A percentile compares a stretch with the other conserved stretches of the same genome.
phyloP scores from a whole-genome alignment of 2,888 invertebrate genomes.

The Caenorhabditis japonica region DNA sequence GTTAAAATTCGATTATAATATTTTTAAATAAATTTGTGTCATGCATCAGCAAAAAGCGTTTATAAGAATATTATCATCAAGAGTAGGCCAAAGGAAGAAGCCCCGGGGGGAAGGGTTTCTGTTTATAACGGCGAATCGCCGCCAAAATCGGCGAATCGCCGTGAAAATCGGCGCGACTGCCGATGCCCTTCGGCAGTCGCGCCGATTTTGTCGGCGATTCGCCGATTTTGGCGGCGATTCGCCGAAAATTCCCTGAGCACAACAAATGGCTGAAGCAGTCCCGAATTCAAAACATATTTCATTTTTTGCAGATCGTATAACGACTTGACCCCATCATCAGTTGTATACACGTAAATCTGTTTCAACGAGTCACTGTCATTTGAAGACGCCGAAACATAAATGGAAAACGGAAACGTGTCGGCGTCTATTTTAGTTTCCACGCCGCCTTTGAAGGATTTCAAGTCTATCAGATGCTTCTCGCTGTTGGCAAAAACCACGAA shows the following conservation, averaged over 20 bases:
- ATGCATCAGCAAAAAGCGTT: too few species aligned
- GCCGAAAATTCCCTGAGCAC: background rate
- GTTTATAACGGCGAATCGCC: too few species aligned
- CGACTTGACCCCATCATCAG: background rate
- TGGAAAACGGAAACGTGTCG: background rate
- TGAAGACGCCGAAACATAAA: constrained; percentile 8
- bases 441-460: constrained; percentile 10
- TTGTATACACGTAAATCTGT: background rate
- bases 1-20: too few species aligned
- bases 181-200: too few species aligned
- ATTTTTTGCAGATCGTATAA: background rate
- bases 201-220: too few species aligned
- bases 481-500: background rate
- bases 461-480: background rate
- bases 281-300: background rate
- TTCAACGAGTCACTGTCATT: background rate
- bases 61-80: too few species aligned
- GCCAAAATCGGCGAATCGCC: too few species aligned
- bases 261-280: constrained; percentile 10
- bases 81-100: too few species aligned
- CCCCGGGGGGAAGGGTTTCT: too few species aligned
- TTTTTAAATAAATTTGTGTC: too few species aligned
- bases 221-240: too few species aligned
- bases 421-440: background rate
- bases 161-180: too few species aligned